Evolutionary conservation across 2,888 invertebrate genomes (phyloP).

Genomic region (Acronicta psi): DNA sequence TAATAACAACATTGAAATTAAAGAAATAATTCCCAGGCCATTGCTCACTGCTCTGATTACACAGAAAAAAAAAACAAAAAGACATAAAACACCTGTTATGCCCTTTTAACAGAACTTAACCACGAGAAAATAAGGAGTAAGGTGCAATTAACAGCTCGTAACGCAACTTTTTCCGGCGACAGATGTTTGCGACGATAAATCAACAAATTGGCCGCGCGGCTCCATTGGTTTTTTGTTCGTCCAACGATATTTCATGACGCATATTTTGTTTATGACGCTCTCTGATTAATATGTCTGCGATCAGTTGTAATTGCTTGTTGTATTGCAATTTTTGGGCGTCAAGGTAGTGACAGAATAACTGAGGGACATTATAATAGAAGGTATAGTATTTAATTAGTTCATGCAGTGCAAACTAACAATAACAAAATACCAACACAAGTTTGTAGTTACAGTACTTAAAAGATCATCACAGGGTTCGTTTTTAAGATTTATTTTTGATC

Average conservation of each 20-base stretch:
- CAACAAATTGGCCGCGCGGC: conserved; percentile 69
- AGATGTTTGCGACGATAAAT: conserved; percentile 77
- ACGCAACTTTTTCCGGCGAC: conserved; percentile 66
- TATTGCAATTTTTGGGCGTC: conserved; percentile 3
- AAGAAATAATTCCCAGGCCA: too few relatives aligned
- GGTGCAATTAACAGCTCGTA: conserved; percentile 63
- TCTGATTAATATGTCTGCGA: conserved; percentile 82
- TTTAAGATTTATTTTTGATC: too few relatives aligned
- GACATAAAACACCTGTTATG: conserved; percentile 9
- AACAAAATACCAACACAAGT: too few relatives aligned
- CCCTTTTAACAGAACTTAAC: conserved; percentile 36
- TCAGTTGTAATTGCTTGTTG: conserved; percentile 50
- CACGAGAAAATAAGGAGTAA: conserved; percentile 49
- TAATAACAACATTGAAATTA: too few relatives aligned
- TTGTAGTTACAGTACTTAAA: too few relatives aligned
- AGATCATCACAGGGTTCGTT: too few relatives aligned
- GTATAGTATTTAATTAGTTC: too few relatives aligned
- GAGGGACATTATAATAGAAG: too few relatives aligned
- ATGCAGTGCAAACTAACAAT: too few relatives aligned
- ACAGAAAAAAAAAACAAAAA: not conserved
- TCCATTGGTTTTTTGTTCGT: conserved; percentile 72
- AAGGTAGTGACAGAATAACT: not conserved
- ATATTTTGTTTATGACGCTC: conserved; percentile 82
- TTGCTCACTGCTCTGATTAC: too few relatives aligned
- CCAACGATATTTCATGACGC: conserved; percentile 76